Evolutionary conservation across 2,113 vertebrate genomes (phyloP).

Genomic region (Dinomys branickii): DNA sequence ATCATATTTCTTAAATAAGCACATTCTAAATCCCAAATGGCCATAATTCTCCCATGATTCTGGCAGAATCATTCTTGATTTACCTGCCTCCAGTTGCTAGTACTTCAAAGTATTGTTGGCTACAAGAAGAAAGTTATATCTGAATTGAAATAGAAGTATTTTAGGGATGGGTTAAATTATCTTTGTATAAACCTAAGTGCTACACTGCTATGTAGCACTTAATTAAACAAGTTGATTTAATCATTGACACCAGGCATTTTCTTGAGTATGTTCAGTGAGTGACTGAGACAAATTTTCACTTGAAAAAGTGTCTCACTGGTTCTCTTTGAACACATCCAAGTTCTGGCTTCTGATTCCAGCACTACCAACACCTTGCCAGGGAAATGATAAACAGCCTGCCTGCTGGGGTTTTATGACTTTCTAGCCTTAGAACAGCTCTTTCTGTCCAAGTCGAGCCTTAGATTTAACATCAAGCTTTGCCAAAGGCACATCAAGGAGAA

Average conservation of each 20-base stretch:
- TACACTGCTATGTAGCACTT: not conserved
- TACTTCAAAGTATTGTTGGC: not conserved
- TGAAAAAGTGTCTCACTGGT: not conserved
- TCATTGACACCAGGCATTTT: not conserved
- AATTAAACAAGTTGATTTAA: not conserved
- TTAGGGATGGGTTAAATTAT: not conserved
- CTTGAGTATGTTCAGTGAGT: not conserved
- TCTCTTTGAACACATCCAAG: not conserved
- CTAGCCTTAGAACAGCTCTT: conserved; percentile 58
- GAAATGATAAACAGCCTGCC: conserved; percentile 56
- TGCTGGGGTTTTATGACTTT: conserved; percentile 66
- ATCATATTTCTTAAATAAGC: not conserved
- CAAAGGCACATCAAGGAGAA: conserved; percentile 53
- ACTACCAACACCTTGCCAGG: conserved; percentile 38
- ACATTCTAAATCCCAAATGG: not conserved
- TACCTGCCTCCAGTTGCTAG: not conserved
- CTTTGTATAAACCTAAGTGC: not conserved
- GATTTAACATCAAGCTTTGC: conserved; percentile 50
- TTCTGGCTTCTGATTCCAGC: not conserved
- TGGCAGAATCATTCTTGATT: not conserved
- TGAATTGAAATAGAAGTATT: not conserved
- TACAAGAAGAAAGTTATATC: not conserved
- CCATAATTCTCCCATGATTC: not conserved
- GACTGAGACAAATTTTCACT: not conserved
- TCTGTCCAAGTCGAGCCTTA: conserved; percentile 29